Evolutionary conservation across 2,797 vertebrate species (phyloP).

Genomic region (Nothura maculosa): DNA sequence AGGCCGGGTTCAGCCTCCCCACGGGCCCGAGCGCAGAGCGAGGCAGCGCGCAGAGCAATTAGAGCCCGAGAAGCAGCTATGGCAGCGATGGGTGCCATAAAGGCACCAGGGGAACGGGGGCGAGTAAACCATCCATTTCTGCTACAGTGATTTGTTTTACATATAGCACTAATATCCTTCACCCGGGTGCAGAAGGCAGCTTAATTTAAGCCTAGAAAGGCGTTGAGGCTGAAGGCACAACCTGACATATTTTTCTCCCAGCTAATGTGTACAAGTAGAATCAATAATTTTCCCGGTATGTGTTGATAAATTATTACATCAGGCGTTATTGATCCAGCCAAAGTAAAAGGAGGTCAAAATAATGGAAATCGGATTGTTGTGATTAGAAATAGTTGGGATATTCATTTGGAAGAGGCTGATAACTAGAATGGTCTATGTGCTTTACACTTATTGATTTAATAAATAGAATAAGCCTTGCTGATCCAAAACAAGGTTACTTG

Average conservation of each 20-base stretch:
- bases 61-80: conserved; percentile 23
- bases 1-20: too few relatives aligned
- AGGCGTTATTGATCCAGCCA: conserved; percentile 68
- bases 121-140: conserved; percentile 50
- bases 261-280: conserved; percentile 24
- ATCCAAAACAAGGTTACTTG: conserved; percentile 45
- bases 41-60: conserved; percentile 8
- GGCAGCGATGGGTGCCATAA: conserved; percentile 32
- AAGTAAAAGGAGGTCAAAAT: conserved; percentile 54
- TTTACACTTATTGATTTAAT: conserved; percentile 50
- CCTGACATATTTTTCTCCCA: conserved; percentile 35
- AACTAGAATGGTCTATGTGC: conserved; percentile 37
- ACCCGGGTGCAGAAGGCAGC: not conserved
- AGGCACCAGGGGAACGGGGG: conserved; percentile 11
- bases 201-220: conserved; percentile 51
- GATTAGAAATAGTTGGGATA: conserved; percentile 69
- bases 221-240: conserved; percentile 29
- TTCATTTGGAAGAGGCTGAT: conserved; percentile 73
- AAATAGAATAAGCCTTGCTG: conserved; percentile 51
- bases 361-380: conserved; percentile 65
- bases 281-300: conserved; percentile 64
- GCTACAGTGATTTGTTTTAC: conserved; percentile 49
- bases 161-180: conserved; percentile 7
- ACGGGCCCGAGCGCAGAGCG: not conserved
- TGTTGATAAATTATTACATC: conserved; percentile 63